Evolutionary conservation across 2,888 invertebrate species (phyloP).

Genomic region (Pseudococcus viburni): DNA sequence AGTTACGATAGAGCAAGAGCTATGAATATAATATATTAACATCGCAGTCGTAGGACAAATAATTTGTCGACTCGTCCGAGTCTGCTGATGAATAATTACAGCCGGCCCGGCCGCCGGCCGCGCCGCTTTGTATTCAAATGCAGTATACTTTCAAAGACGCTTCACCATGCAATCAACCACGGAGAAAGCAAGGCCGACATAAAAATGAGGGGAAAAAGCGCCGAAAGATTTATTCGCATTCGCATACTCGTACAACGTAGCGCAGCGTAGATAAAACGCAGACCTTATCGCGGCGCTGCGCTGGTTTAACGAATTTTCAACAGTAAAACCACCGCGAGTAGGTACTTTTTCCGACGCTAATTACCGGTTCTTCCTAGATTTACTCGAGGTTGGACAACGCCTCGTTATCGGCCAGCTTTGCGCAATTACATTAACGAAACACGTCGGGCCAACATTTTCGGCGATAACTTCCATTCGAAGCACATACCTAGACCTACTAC

Average conservation of each 20-base stretch:
- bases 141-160: not conserved
- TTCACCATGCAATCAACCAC: not conserved
- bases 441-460: not conserved
- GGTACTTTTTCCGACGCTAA: not conserved
- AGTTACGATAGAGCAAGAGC: no score
- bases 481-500: no score
- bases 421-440: not conserved
- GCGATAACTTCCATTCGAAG: not conserved
- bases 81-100: no score
- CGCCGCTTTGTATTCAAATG: no score
- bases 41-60: no score
- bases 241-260: not conserved
- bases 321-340: not conserved
- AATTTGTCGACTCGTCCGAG: no score
- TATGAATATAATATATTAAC: no score
- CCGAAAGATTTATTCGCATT: constrained; percentile 17
- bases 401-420: not conserved
- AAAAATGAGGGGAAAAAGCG: not conserved
- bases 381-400: not conserved
- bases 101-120: no score
- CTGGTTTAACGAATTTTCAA: constrained; percentile 2
- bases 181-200: not conserved
- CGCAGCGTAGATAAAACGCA: not conserved
- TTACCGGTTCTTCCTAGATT: constrained; percentile 6
- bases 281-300: not conserved